Base-by-base conservation (phyloP, 2,113 vertebrate species). In the Syngnathus scovelli region DNA sequence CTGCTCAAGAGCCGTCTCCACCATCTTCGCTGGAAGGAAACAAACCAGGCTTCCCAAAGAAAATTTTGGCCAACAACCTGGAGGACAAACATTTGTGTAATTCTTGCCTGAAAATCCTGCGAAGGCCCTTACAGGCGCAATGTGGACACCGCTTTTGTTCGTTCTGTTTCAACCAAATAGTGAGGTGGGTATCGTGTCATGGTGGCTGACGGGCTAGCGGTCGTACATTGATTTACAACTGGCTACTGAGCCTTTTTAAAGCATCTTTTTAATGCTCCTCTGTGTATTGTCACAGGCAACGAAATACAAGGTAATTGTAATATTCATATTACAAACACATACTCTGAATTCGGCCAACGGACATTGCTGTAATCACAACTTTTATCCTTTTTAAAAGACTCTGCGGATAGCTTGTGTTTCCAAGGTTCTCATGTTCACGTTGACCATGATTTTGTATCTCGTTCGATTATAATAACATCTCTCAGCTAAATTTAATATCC, bases 111-210 rank as follows among this genome's bases (percentile, higher is more conserved):
- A 94, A 96, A 59, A 91, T 99, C 11, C 64, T 99, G 62, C 89
- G 96, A 52, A 90, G 95, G 73, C 97, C 97, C 0, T 85, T 95
- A 73, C 97, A 98, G 78, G 96, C 96, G 0, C 95, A 96, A 79
- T 99, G 97, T 0, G 97, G 97, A 11, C 97, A 99, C 66, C 95
- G 97, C 60, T 99, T 95, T 81, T 99, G 97, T 66, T 95, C 91
- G 2, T 94, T 87, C 74, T 99, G 96, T 59, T 92, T 98, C 69
- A 91, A 90, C 85, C 92, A 90, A 82, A 92, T 93, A 9, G 93
- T 98, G 78, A 96, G 97, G 97, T 99, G 83, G 90, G 90, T 67
- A 49, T 15, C 4, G 12, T 27, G 71, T 58, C 67, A 69, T 41
- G 56, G 78, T 49, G 66, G 76, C 56, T 71, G 61, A 51, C 44